Conservation (phyloP, 1,140 invertebrate genomes). For the Ips typographus region DNA sequence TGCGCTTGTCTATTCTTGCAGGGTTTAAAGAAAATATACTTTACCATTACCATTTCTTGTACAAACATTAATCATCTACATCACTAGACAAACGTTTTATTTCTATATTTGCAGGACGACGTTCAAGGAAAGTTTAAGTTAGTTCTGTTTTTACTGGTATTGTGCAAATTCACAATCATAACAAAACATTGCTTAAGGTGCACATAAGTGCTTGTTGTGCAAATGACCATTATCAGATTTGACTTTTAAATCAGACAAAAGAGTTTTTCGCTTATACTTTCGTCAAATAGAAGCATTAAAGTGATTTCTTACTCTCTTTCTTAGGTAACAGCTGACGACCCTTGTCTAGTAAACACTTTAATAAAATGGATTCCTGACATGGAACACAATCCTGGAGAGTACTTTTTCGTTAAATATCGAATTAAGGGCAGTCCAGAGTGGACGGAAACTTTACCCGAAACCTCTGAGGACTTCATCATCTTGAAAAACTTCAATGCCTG, state of each 20-base stretch:
- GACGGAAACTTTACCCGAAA: constrained; percentile 63
- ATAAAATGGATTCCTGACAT: constrained; percentile 80
- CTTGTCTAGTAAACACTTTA: constrained; percentile 70
- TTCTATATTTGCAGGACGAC: not conserved
- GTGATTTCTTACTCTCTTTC: not conserved
- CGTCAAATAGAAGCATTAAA: too few relatives aligned
- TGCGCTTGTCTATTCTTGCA: too few relatives aligned
- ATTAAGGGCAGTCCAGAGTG: constrained; percentile 68
- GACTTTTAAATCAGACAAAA: too few relatives aligned
- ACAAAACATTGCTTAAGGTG: not conserved
- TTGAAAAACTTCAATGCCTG: constrained; percentile 79
- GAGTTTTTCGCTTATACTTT: too few relatives aligned
- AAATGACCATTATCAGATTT: too few relatives aligned
- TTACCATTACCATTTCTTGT: too few relatives aligned
- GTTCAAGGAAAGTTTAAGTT: not conserved
- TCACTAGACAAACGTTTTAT: too few relatives aligned
- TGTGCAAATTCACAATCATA: not conserved
- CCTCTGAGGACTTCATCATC: constrained; percentile 62
- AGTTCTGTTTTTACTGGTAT: too few relatives aligned
- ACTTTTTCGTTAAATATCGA: constrained; percentile 88
- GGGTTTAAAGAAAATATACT: too few relatives aligned
- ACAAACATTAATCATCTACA: too few relatives aligned
- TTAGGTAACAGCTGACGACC: constrained; percentile 19
- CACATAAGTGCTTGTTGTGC: too few relatives aligned
- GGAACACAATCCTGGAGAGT: constrained; percentile 74